phyloP scores from a whole-genome alignment of 2,888 invertebrate species.

The Mechanitis messenoides region DNA sequence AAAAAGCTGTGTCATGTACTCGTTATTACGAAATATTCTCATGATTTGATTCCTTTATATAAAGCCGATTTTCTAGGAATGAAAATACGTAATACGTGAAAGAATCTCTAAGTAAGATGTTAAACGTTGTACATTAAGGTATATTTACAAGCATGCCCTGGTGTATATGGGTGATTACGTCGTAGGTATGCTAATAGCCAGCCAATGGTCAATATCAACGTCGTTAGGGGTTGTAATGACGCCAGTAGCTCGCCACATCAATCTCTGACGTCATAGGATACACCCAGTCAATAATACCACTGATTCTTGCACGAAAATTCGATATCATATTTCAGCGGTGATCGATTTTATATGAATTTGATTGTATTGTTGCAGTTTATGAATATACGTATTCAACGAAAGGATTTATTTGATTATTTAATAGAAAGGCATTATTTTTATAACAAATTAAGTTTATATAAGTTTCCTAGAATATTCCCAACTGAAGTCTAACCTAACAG shows the following conservation, averaged over 20 bases:
- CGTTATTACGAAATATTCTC: constrained; percentile 15
- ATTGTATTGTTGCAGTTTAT: too few species aligned
- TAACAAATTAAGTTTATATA: too few species aligned
- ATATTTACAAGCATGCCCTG: too few species aligned
- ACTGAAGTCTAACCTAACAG: too few species aligned
- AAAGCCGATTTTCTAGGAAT: background rate
- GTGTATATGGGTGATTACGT: background rate
- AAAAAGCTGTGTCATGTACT: constrained; percentile 20
- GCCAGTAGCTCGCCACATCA: background rate
- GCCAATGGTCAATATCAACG: constrained; percentile 13
- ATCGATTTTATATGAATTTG: too few species aligned
- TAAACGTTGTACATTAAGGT: background rate
- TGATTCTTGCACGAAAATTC: too few species aligned
- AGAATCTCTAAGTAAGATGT: background rate
- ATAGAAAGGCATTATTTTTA: too few species aligned
- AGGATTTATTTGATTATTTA: too few species aligned
- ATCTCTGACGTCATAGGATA: background rate
- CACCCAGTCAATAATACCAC: background rate
- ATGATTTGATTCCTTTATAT: constrained; percentile 10
- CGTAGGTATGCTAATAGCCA: constrained; percentile 9
- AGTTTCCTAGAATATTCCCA: too few species aligned
- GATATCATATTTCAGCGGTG: too few species aligned
- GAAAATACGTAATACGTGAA: background rate
- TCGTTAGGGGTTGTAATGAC: constrained; percentile 12
- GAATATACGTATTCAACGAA: too few species aligned